These are phyloP conservation scores for Galerucella pusilla DNA, from an alignment of 2,888 invertebrate species.

Conservation along the genomic window DNA sequence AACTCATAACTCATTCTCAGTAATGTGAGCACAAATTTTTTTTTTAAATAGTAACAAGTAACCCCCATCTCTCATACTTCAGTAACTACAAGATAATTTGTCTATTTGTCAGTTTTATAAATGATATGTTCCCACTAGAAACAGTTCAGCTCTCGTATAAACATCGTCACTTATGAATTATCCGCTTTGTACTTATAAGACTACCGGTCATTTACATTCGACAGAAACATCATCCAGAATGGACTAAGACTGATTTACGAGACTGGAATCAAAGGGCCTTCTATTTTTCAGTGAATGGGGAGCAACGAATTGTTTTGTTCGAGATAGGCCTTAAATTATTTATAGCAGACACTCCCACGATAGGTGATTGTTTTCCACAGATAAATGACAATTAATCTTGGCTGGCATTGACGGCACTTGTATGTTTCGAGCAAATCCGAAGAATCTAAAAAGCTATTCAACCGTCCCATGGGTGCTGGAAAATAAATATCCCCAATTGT, in stretches of 20 bases:
- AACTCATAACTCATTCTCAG: no score
- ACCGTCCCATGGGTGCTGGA: conserved; percentile 3
- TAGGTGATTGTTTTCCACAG: conserved; percentile 33
- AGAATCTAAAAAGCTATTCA: conserved; percentile 26
- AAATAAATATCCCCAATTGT: conserved; percentile 10
- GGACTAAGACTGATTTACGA: conserved; percentile 32
- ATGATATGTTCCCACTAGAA: no score
- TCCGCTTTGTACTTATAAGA: neutral
- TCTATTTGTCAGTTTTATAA: no score
- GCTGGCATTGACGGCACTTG: conserved; percentile 32
- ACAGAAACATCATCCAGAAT: conserved; percentile 6
- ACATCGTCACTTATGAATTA: no score
- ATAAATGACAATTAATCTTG: conserved; percentile 37
- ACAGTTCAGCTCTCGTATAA: no score
- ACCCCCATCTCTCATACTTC: no score
- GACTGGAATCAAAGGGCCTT: conserved; percentile 32
- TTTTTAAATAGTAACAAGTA: no score
- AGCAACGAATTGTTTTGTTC: conserved; percentile 33
- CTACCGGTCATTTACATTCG: neutral
- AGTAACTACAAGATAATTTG: no score
- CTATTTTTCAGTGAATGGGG: conserved; percentile 32
- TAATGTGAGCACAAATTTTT: no score
- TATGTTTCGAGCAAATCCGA: conserved; percentile 12
- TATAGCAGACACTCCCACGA: conserved; percentile 31
- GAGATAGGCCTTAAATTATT: conserved; percentile 27